Conservation (phyloP, 37 sponge, comb jelly and placozoan genomes). For the Cliona cf. orientalis region DNA sequence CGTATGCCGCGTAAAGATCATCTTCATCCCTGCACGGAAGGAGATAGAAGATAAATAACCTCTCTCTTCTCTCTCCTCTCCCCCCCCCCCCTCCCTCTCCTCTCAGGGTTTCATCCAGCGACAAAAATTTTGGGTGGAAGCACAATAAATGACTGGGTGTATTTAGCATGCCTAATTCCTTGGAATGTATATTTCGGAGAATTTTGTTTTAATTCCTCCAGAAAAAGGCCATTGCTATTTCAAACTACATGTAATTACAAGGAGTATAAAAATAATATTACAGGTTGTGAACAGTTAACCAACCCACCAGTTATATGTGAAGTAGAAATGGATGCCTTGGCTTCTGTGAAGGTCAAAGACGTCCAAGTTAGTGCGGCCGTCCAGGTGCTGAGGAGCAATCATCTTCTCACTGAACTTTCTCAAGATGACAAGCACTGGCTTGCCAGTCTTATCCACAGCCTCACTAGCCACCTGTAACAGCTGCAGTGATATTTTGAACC, state of each 20-base stretch:
- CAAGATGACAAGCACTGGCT: constrained; percentile 1
- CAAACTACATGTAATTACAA: too few species aligned
- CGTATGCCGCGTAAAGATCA: constrained; percentile 22
- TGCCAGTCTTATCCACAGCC: not conserved
- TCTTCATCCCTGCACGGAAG: constrained; percentile 12
- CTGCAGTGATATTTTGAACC: not conserved
- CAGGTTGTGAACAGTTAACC: not conserved
- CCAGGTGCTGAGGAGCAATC: not conserved
- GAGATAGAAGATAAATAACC: not conserved
- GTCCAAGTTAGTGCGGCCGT: not conserved
- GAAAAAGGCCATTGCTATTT: too few species aligned
- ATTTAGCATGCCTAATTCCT: too few species aligned
- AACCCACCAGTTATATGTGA: not conserved
- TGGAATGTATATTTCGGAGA: not conserved
- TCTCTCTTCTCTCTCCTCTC: not conserved
- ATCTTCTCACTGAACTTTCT: not conserved
- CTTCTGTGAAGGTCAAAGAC: not conserved
- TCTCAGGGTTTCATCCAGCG: too few species aligned
- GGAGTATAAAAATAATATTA: not conserved
- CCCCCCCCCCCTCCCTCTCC: not conserved
- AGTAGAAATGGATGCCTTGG: constrained; percentile 9
- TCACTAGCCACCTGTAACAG: not conserved
- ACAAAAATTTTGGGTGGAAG: too few species aligned
- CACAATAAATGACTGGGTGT: too few species aligned
- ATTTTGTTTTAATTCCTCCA: too few species aligned